A percentile compares a stretch with the other conserved stretches of the same genome.
These are phyloP conservation scores for Dallia pectoralis DNA, from an alignment of 2,797 vertebrate genomes.

Conservation along the genomic window DNA sequence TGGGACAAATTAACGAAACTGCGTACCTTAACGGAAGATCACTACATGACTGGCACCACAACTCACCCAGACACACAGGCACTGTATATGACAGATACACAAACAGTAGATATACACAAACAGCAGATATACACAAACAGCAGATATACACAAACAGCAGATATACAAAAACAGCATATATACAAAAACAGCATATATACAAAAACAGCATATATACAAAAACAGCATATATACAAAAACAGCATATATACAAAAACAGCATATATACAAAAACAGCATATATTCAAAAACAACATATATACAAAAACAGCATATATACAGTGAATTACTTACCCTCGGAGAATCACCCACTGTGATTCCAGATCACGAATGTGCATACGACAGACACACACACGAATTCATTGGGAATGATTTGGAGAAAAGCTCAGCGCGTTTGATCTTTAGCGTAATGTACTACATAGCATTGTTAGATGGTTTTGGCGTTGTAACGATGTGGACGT, in stretches of 20 bases:
- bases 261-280: neutral
- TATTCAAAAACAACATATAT: neutral
- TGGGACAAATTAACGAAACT: slow-evolving; percentile 3
- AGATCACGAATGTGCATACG: neutral
- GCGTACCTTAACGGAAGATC: neutral
- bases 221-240: neutral
- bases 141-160: neutral
- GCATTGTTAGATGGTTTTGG: slow-evolving; percentile 3
- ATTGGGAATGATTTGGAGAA: neutral
- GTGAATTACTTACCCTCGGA: neutral
- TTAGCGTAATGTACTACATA: too few relatives aligned
- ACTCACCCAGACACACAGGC: too few relatives aligned
- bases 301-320: neutral
- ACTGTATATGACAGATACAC: too few relatives aligned
- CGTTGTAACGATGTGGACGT: neutral
- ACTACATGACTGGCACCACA: neutral
- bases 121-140: neutral
- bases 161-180: neutral
- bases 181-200: neutral
- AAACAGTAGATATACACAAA: too few relatives aligned
- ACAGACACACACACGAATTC: neutral
- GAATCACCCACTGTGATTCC: neutral
- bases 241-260: neutral
- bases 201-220: neutral
- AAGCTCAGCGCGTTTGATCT: neutral